These are phyloP conservation scores for Bubo scandiacus DNA, from an alignment of 2,113 vertebrate genomes.

Conservation along the genomic window DNA sequence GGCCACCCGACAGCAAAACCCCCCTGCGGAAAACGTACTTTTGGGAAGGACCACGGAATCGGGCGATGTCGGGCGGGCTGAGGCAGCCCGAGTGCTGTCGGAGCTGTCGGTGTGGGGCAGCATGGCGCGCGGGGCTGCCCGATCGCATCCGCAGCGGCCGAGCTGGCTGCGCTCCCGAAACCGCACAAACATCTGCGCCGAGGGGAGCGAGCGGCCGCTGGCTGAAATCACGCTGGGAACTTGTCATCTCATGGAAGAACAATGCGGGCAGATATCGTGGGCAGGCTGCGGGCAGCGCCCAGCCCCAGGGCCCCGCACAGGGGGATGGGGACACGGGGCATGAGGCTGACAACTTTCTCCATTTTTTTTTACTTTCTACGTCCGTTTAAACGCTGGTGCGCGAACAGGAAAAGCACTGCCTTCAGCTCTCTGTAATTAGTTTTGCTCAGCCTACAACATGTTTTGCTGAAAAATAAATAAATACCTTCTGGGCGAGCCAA, in stretches of 20 bases:
- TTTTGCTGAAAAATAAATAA: constrained; percentile 59
- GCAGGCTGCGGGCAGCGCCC: not conserved
- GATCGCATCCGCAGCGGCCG: not conserved
- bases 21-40: not conserved
- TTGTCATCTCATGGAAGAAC: not conserved
- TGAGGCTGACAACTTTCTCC: not conserved
- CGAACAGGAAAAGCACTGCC: constrained; percentile 12
- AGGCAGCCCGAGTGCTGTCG: not conserved
- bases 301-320: not conserved
- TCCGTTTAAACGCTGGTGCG: not conserved
- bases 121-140: not conserved
- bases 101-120: not conserved
- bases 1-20: not conserved
- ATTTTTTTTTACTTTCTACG: not conserved
- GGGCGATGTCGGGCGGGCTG: not conserved
- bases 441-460: constrained; percentile 51
- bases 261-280: not conserved
- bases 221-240: constrained; percentile 45
- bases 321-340: not conserved
- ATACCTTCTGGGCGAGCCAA: constrained; percentile 51
- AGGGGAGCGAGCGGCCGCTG: constrained; percentile 25
- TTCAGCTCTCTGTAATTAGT: constrained; percentile 20
- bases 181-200: constrained; percentile 46
- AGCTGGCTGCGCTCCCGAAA: constrained; percentile 46
- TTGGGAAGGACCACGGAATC: not conserved